A percentile compares a stretch with the other conserved stretches of the same genome.
Conservation (phyloP, 2,113 vertebrate genomes). For the Tringa solitaria region DNA sequence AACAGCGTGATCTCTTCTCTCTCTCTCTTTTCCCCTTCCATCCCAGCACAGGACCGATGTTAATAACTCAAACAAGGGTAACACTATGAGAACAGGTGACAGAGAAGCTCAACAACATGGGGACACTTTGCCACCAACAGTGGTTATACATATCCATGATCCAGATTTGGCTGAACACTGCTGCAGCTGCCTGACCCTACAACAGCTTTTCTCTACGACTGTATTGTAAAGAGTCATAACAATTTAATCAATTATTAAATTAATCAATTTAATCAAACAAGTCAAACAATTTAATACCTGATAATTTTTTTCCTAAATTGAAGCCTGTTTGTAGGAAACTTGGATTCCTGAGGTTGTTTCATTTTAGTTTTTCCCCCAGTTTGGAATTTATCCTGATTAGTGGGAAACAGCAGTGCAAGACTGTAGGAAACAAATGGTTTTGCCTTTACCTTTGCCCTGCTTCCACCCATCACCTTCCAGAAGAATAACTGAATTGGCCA, state of each 20-base stretch:
- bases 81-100: neutral
- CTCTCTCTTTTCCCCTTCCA: neutral
- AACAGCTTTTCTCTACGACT: neutral
- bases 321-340: neutral
- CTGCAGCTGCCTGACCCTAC: neutral
- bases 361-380: neutral
- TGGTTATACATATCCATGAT: neutral
- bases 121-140: neutral
- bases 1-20: neutral
- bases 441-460: neutral
- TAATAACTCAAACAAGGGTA: neutral
- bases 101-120: neutral
- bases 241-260: no score
- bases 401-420: neutral
- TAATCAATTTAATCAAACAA: no score
- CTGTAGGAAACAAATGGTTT: neutral
- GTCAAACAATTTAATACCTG: no score
- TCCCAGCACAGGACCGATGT: neutral
- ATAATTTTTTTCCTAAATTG: neutral
- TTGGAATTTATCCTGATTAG: neutral
- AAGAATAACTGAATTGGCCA: neutral
- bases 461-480: neutral
- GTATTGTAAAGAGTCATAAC: neutral
- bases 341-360: neutral
- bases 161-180: neutral